Evolutionary conservation across 1,140 invertebrate species (phyloP).

Genomic region (Diabrotica virgifera): DNA sequence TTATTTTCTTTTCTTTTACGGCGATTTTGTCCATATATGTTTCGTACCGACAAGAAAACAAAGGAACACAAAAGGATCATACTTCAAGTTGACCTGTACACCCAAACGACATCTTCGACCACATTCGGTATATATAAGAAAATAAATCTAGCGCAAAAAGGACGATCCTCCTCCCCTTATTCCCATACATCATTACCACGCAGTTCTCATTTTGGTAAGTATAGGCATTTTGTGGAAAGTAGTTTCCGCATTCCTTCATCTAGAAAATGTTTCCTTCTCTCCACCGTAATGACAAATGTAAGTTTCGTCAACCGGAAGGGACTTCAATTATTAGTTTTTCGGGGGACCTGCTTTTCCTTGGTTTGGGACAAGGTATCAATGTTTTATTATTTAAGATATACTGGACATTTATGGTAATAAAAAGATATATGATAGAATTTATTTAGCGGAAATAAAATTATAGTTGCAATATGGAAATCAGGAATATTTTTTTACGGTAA

Average conservation of each 20-base stretch:
- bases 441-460: too few species aligned
- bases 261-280: neutral
- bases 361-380: too few species aligned
- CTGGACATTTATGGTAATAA: too few species aligned
- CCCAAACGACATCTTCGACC: neutral
- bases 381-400: too few species aligned
- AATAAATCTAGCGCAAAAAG: constrained; percentile 1
- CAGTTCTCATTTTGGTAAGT: constrained; percentile 2
- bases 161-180: neutral
- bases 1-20: too few species aligned
- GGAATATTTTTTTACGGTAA: too few species aligned
- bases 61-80: too few species aligned
- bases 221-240: neutral
- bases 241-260: neutral
- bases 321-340: neutral
- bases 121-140: neutral
- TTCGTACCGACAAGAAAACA: too few species aligned
- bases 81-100: neutral
- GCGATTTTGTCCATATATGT: too few species aligned
- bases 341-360: too few species aligned
- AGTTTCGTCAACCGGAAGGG: neutral
- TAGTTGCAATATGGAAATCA: too few species aligned
- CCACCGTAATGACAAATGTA: neutral
- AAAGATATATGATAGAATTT: too few species aligned
- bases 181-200: neutral